These are phyloP conservation scores for Oophaga pumilio DNA, from an alignment of 2,113 vertebrate genomes.

Conservation along the genomic window DNA sequence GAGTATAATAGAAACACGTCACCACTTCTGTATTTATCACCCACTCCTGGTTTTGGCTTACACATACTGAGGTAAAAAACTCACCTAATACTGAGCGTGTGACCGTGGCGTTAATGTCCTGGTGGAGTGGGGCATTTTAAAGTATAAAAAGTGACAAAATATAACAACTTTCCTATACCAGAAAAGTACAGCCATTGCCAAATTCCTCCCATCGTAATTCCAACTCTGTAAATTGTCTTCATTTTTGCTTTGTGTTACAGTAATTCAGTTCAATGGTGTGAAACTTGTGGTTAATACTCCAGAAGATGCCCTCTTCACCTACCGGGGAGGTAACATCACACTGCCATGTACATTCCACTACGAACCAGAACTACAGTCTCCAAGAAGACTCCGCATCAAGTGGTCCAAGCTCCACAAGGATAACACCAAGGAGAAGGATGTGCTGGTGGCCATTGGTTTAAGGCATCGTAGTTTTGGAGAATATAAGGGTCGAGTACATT, in stretches of 20 bases:
- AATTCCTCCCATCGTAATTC: background rate
- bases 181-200: no score
- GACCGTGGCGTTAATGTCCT: no score
- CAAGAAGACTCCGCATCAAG: constrained; percentile 81
- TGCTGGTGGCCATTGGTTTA: constrained; percentile 84
- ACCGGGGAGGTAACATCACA: constrained; percentile 78
- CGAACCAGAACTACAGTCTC: constrained; percentile 67
- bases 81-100: no score
- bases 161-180: no score
- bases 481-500: constrained; percentile 78
- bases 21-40: no score
- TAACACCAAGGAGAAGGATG: constrained; percentile 75
- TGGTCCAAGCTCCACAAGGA: constrained; percentile 85
- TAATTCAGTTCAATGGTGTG: constrained; percentile 76
- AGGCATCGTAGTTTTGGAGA: constrained; percentile 79
- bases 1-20: no score
- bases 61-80: no score
- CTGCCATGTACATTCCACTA: constrained; percentile 85
- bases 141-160: no score
- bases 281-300: constrained; percentile 83
- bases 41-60: no score
- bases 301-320: constrained; percentile 74
- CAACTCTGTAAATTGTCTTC: background rate
- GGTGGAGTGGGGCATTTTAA: no score
- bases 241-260: background rate